Percentiles rank a stretch among this genome's conserved stretches.
phyloP scores from a whole-genome alignment of 2,113 vertebrate species.

The Antechinus flavipes region DNA sequence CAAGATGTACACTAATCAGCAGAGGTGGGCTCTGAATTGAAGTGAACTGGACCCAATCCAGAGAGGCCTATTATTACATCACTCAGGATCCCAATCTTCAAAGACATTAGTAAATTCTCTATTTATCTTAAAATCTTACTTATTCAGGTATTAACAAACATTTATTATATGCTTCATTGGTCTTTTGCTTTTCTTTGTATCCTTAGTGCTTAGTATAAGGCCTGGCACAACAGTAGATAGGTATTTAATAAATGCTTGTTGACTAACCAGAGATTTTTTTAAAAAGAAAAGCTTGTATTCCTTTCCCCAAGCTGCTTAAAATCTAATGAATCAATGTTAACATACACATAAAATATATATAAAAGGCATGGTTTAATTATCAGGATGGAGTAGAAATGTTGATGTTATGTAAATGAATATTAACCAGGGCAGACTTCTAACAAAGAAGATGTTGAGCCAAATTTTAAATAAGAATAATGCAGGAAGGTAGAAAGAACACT shows the following conservation, averaged over 20 bases:
- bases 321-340: constrained; percentile 21
- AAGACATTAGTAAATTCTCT: not conserved
- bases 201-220: not conserved
- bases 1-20: not conserved
- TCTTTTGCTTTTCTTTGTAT: not conserved
- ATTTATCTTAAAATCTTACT: not conserved
- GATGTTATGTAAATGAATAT: not conserved
- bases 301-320: not conserved
- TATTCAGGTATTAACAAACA: not conserved
- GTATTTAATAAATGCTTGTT: not conserved
- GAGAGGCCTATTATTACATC: not conserved
- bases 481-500: constrained; percentile 1
- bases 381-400: not conserved
- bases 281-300: not conserved
- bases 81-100: not conserved
- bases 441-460: not conserved
- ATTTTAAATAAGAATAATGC: not conserved
- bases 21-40: not conserved
- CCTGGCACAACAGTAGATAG: not conserved
- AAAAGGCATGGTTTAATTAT: not conserved
- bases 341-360: not conserved
- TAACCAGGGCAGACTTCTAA: not conserved
- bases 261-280: not conserved
- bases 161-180: not conserved
- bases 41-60: not conserved